These are phyloP conservation scores for Andrena cerasifolii DNA, from an alignment of 1,140 invertebrate genomes.

Conservation along the genomic window DNA sequence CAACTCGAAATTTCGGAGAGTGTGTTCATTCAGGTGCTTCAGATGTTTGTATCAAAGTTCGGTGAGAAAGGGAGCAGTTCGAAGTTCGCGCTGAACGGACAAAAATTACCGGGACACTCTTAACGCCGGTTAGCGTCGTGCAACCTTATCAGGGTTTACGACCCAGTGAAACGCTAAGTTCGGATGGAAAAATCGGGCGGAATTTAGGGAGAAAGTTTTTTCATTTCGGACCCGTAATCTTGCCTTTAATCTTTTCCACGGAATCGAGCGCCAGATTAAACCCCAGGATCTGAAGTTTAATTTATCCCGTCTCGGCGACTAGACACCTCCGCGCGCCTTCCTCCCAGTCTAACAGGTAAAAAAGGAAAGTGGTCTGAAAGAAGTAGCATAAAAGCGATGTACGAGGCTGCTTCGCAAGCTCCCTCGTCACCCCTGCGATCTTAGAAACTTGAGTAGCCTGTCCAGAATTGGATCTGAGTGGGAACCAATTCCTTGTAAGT, in stretches of 20 bases:
- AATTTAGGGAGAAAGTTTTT: constrained; percentile 27
- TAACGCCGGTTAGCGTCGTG: neutral
- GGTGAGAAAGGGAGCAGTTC: neutral
- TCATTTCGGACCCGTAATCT: constrained; percentile 19
- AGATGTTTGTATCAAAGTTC: neutral
- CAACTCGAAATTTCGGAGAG: too few relatives aligned
- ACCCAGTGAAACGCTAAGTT: neutral
- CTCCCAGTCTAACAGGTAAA: neutral
- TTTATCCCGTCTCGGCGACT: neutral
- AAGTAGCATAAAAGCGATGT: neutral
- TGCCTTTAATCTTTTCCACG: neutral
- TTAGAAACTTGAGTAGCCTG: too few relatives aligned
- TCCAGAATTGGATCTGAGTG: too few relatives aligned
- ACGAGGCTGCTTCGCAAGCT: too few relatives aligned
- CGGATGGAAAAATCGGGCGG: neutral
- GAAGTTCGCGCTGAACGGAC: neutral
- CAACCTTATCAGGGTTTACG: constrained; percentile 26
- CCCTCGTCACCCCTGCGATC: too few relatives aligned
- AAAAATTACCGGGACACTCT: neutral
- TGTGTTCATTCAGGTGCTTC: too few relatives aligned
- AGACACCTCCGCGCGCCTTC: neutral
- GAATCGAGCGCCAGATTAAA: constrained; percentile 8
- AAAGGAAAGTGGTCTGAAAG: neutral
- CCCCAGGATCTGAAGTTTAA: neutral
- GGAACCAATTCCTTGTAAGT: neutral